These are phyloP conservation scores for Circaetus cinerascens DNA, from an alignment of 2,113 vertebrate species.

Conservation along the genomic window DNA sequence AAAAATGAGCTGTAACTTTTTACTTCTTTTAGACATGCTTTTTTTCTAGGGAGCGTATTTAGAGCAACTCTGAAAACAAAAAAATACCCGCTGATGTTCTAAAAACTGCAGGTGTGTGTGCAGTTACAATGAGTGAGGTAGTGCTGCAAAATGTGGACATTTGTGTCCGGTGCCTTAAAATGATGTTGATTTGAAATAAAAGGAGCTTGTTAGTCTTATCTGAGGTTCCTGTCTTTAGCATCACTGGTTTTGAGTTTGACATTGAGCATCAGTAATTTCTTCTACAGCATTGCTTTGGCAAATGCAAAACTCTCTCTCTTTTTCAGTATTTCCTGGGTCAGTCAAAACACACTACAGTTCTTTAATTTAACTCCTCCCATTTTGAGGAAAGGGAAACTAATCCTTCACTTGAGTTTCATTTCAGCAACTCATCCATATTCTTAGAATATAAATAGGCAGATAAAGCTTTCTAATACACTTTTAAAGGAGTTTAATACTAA, in stretches of 20 bases:
- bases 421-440: fast-evolving
- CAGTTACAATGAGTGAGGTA: background rate
- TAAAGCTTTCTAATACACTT: background rate
- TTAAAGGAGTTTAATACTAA: background rate
- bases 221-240: background rate
- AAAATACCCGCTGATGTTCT: fast-evolving
- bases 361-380: background rate
- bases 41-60: fast-evolving
- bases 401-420: background rate
- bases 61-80: background rate
- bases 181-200: background rate
- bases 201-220: background rate
- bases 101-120: fast-evolving
- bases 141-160: background rate
- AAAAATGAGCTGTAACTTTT: background rate
- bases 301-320: background rate
- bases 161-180: background rate
- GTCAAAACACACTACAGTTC: fast-evolving
- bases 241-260: background rate
- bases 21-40: background rate
- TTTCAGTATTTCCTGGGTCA: background rate
- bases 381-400: background rate
- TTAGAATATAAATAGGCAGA: background rate
- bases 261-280: background rate
- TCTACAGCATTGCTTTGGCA: background rate